Evolutionary conservation across 2,888 invertebrate species (phyloP), one percentile per base, ranked within the genome.

Genomic region (Ichneumoninae sp.): DNA sequence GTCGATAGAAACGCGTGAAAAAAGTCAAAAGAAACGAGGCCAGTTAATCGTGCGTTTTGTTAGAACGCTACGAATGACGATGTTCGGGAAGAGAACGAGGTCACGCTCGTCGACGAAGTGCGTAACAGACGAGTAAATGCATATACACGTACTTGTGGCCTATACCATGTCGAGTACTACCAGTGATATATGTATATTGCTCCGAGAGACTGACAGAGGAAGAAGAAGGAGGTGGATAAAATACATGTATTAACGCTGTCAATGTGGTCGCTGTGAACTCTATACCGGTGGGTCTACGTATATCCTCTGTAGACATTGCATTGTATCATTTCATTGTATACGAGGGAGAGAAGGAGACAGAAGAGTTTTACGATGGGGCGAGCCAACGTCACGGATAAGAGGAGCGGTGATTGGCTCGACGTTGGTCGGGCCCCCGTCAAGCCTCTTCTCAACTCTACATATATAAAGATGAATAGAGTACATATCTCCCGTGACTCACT

Each of bases 361-460:
- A 66, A 47, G 74, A 66, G 77, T 68, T 81, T 83, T 50, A 16
- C 75, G 75, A 89, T 89, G 88, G 89, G 88, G 86, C 88, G 88
- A 91, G 79, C 60, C 69, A 81, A 89, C 91, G 90, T 92, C 91
- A 91, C 80, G 66, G 69, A 63, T 26, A 52, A 69, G 77, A 81
- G 10, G 70, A 73, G 76, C 81, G 85, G 69, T 79, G 84, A 92
- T 92, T 92, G 92, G 92, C 69, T 57, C 81, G 86, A 85, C 73
- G 71, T 63, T 76, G 84, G 91, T 87, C 92, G 89, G 87, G 92
- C 92, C 92, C 85, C 90, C 89, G 91, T 90, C 90, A 88, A 89
- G 91, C 91, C 90, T 87, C 89, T 89, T 78, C 63, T 10, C 63
- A n/a, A 85, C 81, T 83, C 82, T 33, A 71, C 70, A 66, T 22